phyloP scores from a whole-genome alignment of 2,888 invertebrate species.

The Tinea trinotella region DNA sequence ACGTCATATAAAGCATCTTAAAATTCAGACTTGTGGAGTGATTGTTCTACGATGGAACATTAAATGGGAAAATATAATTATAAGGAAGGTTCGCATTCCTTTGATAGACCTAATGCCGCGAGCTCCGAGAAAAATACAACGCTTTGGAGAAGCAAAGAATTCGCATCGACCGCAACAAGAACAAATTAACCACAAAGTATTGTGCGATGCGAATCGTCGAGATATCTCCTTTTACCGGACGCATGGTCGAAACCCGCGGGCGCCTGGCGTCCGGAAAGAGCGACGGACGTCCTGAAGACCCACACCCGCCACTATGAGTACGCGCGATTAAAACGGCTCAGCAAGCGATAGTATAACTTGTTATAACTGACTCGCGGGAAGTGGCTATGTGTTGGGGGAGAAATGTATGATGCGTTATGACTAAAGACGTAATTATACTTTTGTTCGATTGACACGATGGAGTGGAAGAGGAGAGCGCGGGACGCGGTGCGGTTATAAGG shows the following conservation, averaged over 20 bases:
- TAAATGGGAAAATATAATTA: conserved; percentile 36
- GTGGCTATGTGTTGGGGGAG: neutral
- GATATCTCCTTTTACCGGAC: conserved; percentile 55
- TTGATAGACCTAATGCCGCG: conserved; percentile 36
- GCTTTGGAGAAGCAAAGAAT: conserved; percentile 63
- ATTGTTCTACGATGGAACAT: conserved; percentile 24
- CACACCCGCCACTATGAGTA: neutral
- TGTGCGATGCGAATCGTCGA: conserved; percentile 66
- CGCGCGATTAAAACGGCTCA: neutral
- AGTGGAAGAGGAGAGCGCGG: conserved; percentile 37
- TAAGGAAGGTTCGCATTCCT: conserved; percentile 39
- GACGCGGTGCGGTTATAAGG: conserved; percentile 66
- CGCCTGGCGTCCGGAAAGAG: conserved; percentile 34
- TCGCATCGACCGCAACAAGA: conserved; percentile 66
- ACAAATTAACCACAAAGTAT: conserved; percentile 69
- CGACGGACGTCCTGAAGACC: conserved; percentile 32
- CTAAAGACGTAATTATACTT: neutral
- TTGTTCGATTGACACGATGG: neutral
- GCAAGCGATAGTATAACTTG: neutral
- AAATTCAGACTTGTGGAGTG: neutral
- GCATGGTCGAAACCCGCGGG: conserved; percentile 32
- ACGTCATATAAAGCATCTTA: neutral
- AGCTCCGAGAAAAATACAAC: conserved; percentile 53
- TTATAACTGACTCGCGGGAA: neutral
- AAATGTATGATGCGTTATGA: neutral